A percentile compares a stretch with the other conserved stretches of the same genome.
These are phyloP conservation scores for Micromesistius poutassou DNA, from an alignment of 2,797 vertebrate genomes.

Conservation along the genomic window DNA sequence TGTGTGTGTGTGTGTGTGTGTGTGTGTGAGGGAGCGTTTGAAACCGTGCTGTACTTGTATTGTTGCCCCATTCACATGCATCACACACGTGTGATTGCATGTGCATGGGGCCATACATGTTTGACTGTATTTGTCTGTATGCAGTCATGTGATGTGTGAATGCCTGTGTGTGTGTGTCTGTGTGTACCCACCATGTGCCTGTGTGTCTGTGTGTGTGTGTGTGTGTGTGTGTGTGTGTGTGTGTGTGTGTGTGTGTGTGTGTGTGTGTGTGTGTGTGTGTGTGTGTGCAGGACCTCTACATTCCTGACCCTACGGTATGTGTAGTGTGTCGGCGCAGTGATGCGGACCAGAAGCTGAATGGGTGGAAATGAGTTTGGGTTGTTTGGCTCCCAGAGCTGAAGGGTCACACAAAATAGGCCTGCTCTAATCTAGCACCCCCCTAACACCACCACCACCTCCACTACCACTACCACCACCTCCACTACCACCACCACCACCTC, in stretches of 20 bases:
- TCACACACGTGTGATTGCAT: not conserved
- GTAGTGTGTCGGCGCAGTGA: not conserved
- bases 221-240: not conserved
- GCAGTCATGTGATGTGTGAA: not conserved
- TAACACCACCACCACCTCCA: not conserved
- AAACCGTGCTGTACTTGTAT: not conserved
- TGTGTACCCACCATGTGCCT: no score
- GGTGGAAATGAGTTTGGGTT: not conserved
- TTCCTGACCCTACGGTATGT: not conserved
- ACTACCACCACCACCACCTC: no score
- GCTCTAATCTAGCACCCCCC: no score
- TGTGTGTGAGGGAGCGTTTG: no score
- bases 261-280: not conserved
- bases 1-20: not conserved
- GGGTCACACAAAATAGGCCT: not conserved
- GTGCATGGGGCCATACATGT: not conserved
- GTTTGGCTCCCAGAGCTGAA: no score
- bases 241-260: not conserved
- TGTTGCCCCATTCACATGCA: not conserved
- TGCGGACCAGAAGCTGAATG: not conserved
- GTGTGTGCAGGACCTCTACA: not conserved
- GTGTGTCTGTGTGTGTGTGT: not conserved
- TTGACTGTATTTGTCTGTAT: not conserved
- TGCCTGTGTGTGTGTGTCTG: no score
- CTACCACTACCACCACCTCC: not conserved